Percentiles rank a stretch among this genome's conserved stretches.
These are phyloP conservation scores for Colius striatus DNA, from an alignment of 2,113 vertebrate genomes.

Conservation along the genomic window DNA sequence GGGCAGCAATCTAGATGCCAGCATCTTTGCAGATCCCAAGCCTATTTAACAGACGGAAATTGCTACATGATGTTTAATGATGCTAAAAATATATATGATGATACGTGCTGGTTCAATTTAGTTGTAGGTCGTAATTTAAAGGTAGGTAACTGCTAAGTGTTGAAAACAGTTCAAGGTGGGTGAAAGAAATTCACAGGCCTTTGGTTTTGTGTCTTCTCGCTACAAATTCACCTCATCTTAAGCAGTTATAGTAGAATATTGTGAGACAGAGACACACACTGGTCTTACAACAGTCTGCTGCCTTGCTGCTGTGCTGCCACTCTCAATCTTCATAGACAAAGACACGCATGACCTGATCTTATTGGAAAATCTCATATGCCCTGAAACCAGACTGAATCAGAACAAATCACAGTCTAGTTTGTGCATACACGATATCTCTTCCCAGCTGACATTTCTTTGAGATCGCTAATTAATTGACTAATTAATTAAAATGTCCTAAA, in stretches of 20 bases:
- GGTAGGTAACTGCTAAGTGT: not conserved
- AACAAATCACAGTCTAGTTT: constrained; percentile 33
- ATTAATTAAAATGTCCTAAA: constrained; percentile 31
- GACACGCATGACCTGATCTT: constrained; percentile 3
- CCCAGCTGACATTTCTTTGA: constrained; percentile 17
- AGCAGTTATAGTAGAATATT: constrained; percentile 2
- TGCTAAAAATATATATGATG: constrained; percentile 40
- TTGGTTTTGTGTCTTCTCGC: not conserved
- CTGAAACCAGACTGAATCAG: constrained; percentile 3
- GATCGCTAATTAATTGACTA: not conserved
- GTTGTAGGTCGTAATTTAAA: not conserved
- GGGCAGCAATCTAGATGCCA: constrained; percentile 9
- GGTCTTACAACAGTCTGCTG: constrained; percentile 22
- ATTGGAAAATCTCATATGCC: constrained; percentile 45
- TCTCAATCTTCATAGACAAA: constrained; percentile 3
- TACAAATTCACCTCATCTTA: not conserved
- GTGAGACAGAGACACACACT: not conserved
- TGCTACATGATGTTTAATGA: constrained; percentile 21
- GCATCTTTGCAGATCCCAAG: constrained; percentile 15
- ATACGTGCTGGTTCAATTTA: not conserved
- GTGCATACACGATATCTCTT: not conserved
- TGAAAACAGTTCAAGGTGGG: not conserved
- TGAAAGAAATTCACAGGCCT: constrained; percentile 11
- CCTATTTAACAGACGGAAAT: constrained; percentile 22
- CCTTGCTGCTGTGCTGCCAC: not conserved